phyloP scores from a whole-genome alignment of 2,113 vertebrate species.

The Polyodon spathula region DNA sequence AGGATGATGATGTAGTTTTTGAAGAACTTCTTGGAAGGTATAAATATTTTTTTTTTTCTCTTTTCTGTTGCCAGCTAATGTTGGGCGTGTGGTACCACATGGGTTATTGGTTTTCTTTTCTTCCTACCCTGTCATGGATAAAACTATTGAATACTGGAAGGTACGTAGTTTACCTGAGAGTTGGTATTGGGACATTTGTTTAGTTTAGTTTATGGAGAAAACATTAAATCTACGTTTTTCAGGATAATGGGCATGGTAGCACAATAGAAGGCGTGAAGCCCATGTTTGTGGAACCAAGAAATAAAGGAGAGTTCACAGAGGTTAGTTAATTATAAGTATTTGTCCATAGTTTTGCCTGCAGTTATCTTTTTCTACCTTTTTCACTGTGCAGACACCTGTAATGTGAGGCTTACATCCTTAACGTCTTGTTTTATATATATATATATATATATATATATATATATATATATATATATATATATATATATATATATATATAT shows the following conservation, averaged over 20 bases:
- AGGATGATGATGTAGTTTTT: no score
- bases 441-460: no score
- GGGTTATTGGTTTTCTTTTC: slow-evolving; percentile 90
- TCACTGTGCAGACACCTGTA: no score
- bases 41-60: background rate
- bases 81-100: slow-evolving; percentile 75
- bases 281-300: slow-evolving; percentile 81
- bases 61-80: slow-evolving; percentile 63
- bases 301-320: slow-evolving; percentile 77
- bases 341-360: background rate
- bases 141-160: slow-evolving; percentile 82
- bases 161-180: slow-evolving; percentile 42
- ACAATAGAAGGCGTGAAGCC: slow-evolving; percentile 81
- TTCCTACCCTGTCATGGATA: slow-evolving; percentile 85
- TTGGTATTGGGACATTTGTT: background rate
- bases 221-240: slow-evolving; percentile 16
- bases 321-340: slow-evolving; percentile 36
- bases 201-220: background rate
- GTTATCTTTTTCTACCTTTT: background rate
- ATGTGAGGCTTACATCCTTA: no score
- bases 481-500: no score
- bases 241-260: slow-evolving; percentile 64
- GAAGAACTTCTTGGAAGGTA: no score
- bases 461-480: no score
- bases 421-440: no score